Evolutionary conservation across 23 tunicate species (phyloP).

Genomic region (Phallusia fumigata): DNA sequence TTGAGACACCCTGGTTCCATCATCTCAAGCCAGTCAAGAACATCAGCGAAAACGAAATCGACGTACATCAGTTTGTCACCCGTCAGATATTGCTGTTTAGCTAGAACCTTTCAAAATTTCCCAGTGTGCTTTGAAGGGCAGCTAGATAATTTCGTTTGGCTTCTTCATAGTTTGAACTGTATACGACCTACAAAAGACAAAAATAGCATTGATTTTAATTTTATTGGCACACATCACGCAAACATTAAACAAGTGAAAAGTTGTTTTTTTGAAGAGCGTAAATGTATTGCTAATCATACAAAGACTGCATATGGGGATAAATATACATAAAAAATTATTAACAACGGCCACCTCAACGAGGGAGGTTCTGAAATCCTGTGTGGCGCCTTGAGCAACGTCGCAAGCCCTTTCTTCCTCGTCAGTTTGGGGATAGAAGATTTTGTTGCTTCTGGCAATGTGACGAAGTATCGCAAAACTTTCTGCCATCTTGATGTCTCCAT

Average conservation of each 20-base stretch:
- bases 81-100: constrained; percentile 29
- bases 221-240: not conserved
- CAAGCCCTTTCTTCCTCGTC: constrained; percentile 22
- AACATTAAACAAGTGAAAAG: not conserved
- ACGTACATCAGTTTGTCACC: constrained; percentile 47
- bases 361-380: constrained; percentile 24
- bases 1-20: constrained; percentile 44
- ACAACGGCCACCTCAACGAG: constrained; percentile 40
- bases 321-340: too few relatives aligned
- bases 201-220: not conserved
- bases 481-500: constrained; percentile 51
- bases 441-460: constrained; percentile 50
- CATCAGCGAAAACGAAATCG: constrained; percentile 73
- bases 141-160: constrained; percentile 8
- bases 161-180: not conserved
- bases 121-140: constrained; percentile 3
- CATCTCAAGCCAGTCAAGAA: constrained; percentile 51
- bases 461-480: constrained; percentile 72
- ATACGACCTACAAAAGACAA: not conserved
- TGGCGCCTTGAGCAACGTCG: constrained; percentile 39
- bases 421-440: constrained; percentile 23
- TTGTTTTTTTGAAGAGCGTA: too few relatives aligned
- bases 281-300: too few relatives aligned
- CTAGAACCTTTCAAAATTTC: constrained; percentile 35
- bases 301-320: not conserved